These are phyloP conservation scores for Salarias fasciatus DNA, from an alignment of 2,797 vertebrate genomes.

Conservation along the genomic window DNA sequence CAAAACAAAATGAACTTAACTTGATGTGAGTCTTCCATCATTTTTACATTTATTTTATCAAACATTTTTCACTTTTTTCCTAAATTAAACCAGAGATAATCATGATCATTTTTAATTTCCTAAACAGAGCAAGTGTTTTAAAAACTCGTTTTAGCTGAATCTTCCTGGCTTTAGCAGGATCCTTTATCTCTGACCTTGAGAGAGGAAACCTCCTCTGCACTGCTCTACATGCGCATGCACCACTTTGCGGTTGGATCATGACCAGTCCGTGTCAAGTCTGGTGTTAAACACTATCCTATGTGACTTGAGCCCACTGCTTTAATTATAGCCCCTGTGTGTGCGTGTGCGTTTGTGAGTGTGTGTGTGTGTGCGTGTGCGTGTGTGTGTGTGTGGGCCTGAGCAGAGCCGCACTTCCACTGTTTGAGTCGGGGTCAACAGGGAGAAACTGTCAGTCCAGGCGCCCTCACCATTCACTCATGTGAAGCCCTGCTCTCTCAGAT, in stretches of 20 bases:
- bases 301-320: constrained; percentile 40
- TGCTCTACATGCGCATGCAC: neutral
- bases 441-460: constrained; percentile 65
- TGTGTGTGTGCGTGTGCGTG: no score
- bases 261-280: constrained; percentile 4
- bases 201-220: constrained; percentile 12
- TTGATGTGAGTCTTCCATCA: no score
- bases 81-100: neutral
- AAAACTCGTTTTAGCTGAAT: neutral
- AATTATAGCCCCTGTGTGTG: constrained; percentile 54
- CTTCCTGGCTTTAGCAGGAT: neutral
- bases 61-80: no score
- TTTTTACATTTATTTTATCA: no score
- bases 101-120: neutral
- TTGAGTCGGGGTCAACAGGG: constrained; percentile 55
- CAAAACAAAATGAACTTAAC: no score
- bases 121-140: no score
- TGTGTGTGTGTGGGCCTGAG: constrained; percentile 30
- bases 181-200: constrained; percentile 9
- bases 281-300: constrained; percentile 38
- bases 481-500: constrained; percentile 61
- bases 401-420: constrained; percentile 32
- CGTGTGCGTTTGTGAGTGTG: no score
- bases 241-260: constrained; percentile 22
- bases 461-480: constrained; percentile 69